These are phyloP conservation scores for Pampusana beccarii DNA, from an alignment of 2,113 vertebrate species.

Conservation along the genomic window DNA sequence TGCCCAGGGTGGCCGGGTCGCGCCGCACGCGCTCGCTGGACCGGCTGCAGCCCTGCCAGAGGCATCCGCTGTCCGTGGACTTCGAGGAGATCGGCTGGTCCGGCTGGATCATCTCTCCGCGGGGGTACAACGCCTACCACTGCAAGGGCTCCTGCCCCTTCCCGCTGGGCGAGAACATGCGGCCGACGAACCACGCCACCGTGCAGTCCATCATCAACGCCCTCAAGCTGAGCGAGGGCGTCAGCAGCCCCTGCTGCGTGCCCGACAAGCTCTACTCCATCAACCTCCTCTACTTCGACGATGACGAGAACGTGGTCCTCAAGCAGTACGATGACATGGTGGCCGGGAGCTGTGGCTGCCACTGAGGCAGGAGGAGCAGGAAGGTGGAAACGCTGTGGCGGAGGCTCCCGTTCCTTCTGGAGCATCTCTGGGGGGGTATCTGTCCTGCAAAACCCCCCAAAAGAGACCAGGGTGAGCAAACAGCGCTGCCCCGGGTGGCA, in stretches of 20 bases:
- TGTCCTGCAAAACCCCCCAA: background rate
- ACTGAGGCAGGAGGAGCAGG: constrained; percentile 23
- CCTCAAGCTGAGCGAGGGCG: constrained; percentile 76
- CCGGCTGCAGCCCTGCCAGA: constrained; percentile 69
- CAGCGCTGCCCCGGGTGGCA: too few relatives aligned
- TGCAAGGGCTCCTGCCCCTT: constrained; percentile 85
- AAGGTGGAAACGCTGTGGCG: fast-evolving
- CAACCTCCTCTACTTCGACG: constrained; percentile 80
- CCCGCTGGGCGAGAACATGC: constrained; percentile 78
- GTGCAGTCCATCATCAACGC: constrained; percentile 86
- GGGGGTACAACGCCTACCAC: constrained; percentile 85
- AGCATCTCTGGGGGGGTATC: background rate
- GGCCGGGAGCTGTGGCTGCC: constrained; percentile 83
- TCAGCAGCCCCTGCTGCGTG: constrained; percentile 83
- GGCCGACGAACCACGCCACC: constrained; percentile 85
- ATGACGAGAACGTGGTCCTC: constrained; percentile 85
- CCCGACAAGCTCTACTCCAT: constrained; percentile 82
- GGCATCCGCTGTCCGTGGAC: constrained; percentile 80
- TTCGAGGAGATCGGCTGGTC: constrained; percentile 88
- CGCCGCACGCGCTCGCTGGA: background rate
- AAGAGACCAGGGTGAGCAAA: background rate
- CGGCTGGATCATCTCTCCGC: constrained; percentile 85
- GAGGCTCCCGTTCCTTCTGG: background rate
- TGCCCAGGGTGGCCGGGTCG: background rate
- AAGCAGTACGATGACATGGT: constrained; percentile 87